These are phyloP conservation scores for Anthopleura sola DNA, from an alignment of 64 coral and sea anemone genomes.

Conservation along the genomic window DNA sequence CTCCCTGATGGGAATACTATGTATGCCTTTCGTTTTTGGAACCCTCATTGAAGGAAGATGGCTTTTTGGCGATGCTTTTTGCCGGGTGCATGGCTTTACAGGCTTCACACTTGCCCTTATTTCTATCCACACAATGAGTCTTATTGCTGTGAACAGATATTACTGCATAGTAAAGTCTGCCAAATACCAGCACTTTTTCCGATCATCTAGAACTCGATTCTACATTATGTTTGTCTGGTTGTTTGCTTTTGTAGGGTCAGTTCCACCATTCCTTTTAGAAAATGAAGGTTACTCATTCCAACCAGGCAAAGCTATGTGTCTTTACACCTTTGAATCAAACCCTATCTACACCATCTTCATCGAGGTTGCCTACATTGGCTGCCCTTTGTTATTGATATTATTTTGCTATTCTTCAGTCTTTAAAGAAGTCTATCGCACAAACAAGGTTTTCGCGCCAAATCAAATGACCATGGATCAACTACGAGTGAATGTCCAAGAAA, in stretches of 20 bases:
- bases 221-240: slow-evolving; percentile 12
- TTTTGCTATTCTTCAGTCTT: slow-evolving; percentile 41
- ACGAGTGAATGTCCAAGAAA: slow-evolving; percentile 37
- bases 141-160: slow-evolving; percentile 39
- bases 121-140: slow-evolving; percentile 34
- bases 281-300: slow-evolving; percentile 18
- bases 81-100: slow-evolving; percentile 9
- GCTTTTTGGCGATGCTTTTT: slow-evolving; percentile 17
- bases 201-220: background rate
- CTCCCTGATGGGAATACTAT: slow-evolving; percentile 5
- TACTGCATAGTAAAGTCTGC: slow-evolving; percentile 36
- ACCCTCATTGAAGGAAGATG: slow-evolving; percentile 13
- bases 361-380: slow-evolving; percentile 25
- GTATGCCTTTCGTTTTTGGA: slow-evolving; percentile 24
- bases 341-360: slow-evolving; percentile 29
- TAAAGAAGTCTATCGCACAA: slow-evolving; percentile 26
- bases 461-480: background rate
- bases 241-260: slow-evolving; percentile 11
- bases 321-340: slow-evolving; percentile 34
- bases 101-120: slow-evolving; percentile 11
- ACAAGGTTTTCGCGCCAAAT: slow-evolving; percentile 32
- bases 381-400: slow-evolving; percentile 14
- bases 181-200: slow-evolving; percentile 30
- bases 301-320: slow-evolving; percentile 1
- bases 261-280: slow-evolving; percentile 1